Evolutionary conservation across 2,888 invertebrate species (phyloP).

Genomic region (Drosophila greeni): DNA sequence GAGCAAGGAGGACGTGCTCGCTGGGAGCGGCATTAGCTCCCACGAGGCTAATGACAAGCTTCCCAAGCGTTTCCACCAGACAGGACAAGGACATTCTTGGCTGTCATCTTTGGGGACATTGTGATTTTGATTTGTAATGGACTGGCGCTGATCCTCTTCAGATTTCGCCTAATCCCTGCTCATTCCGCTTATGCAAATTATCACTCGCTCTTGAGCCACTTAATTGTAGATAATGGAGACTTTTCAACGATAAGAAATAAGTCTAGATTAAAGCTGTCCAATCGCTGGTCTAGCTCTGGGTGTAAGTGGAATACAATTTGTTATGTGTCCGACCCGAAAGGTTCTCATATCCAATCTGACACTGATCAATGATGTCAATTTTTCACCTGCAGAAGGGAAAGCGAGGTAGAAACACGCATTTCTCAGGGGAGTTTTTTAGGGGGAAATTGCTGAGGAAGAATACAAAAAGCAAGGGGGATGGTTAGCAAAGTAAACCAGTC

Average conservation of each 20-base stretch:
- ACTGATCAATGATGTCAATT: constrained; percentile 60
- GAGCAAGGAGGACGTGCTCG: constrained; percentile 22
- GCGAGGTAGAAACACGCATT: constrained; percentile 20
- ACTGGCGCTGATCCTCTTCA: constrained; percentile 28
- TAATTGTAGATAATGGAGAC: constrained; percentile 30
- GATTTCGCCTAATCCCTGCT: constrained; percentile 26
- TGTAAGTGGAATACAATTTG: constrained; percentile 46
- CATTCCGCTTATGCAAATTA: constrained; percentile 28
- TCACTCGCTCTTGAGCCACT: constrained; percentile 15
- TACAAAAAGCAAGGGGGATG: background rate
- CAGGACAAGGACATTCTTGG: constrained; percentile 21
- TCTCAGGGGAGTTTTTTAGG: background rate
- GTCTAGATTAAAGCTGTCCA: constrained; percentile 6
- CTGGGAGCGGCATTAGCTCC: constrained; percentile 20
- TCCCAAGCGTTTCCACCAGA: constrained; percentile 11
- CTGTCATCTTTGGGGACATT: constrained; percentile 17
- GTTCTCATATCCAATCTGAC: constrained; percentile 60
- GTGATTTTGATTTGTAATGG: constrained; percentile 37
- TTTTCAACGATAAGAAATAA: background rate
- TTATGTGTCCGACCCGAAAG: constrained; percentile 39
- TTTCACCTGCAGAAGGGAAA: constrained; percentile 33
- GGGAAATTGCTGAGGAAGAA: background rate
- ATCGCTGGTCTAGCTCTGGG: constrained; percentile 6
- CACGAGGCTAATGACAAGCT: constrained; percentile 35
- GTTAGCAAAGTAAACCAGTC: too few species aligned